Conservation (phyloP, 2,113 vertebrate species). For the Gallinago undulata region DNA sequence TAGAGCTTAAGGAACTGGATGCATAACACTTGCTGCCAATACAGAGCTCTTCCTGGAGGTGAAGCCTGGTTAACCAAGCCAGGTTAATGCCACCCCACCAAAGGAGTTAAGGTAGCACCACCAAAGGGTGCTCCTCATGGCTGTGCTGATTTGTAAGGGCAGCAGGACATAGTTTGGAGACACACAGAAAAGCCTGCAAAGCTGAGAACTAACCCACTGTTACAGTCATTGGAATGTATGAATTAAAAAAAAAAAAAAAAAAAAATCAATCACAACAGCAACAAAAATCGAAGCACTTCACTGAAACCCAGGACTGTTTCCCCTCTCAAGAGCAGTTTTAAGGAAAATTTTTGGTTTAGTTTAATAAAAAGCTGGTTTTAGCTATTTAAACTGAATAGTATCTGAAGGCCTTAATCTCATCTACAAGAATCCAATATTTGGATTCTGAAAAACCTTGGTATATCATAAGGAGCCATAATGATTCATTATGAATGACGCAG, state of each 20-base stretch:
- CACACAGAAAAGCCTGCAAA: not conserved
- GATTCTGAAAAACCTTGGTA: not conserved
- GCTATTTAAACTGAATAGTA: not conserved
- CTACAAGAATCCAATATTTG: not conserved
- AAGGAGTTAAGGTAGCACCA: fast-evolving
- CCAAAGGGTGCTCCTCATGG: not conserved
- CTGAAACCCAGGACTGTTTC: not conserved
- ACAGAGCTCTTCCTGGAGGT: not conserved
- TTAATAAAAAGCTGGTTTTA: not conserved
- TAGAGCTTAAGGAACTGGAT: not conserved
- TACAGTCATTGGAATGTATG: not conserved
- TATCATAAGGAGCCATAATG: not conserved
- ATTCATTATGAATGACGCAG: not conserved
- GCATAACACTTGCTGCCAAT: not conserved
- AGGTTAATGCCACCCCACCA: not conserved
- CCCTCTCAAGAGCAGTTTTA: not conserved
- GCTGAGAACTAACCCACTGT: not conserved
- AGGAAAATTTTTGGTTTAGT: not conserved
- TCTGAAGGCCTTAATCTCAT: not conserved
- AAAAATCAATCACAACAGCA: too few relatives aligned
- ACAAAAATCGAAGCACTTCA: not conserved
- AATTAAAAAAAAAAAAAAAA: not conserved
- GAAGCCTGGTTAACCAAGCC: too few relatives aligned
- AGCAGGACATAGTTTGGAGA: not conserved
- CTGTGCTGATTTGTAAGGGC: not conserved